Conservation (phyloP, 2,888 invertebrate genomes). For the Parnassius smintheus region DNA sequence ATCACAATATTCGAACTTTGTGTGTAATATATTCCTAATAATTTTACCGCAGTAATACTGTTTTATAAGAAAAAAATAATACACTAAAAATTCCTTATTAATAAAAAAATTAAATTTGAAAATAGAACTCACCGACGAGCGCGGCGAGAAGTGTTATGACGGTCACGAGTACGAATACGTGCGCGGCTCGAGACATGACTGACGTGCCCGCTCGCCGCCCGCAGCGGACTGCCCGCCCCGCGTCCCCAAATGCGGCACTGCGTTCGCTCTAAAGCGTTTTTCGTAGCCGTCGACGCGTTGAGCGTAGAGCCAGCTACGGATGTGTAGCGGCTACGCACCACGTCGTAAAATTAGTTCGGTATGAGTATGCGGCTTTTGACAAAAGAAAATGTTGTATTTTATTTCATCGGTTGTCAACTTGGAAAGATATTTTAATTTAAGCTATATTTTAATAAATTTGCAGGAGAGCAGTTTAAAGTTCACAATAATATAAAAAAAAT, state of each 20-base stretch:
- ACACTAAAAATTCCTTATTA: neutral
- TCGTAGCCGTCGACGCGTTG: conserved; percentile 34
- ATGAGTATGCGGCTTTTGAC: neutral
- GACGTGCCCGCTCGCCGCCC: conserved; percentile 49
- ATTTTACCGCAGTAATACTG: no score
- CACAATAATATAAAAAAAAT: no score
- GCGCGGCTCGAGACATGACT: conserved; percentile 64
- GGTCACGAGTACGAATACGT: conserved; percentile 34
- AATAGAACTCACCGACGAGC: conserved; percentile 63
- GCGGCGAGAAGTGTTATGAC: conserved; percentile 57
- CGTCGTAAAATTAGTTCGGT: neutral
- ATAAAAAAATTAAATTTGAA: conserved; percentile 14
- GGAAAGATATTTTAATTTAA: no score
- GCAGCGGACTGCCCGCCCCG: conserved; percentile 53
- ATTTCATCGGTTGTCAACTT: no score
- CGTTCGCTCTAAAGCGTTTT: conserved; percentile 45
- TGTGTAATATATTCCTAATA: no score
- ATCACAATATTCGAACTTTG: no score
- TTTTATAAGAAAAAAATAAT: neutral
- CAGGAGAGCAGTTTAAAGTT: no score
- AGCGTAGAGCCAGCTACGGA: neutral
- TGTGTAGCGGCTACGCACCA: neutral
- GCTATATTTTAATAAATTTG: no score
- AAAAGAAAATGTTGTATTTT: neutral
- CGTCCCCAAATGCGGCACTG: conserved; percentile 78